Base-by-base conservation (phyloP, 2,888 invertebrate genomes). In the Meiosimyza decipiens region DNA sequence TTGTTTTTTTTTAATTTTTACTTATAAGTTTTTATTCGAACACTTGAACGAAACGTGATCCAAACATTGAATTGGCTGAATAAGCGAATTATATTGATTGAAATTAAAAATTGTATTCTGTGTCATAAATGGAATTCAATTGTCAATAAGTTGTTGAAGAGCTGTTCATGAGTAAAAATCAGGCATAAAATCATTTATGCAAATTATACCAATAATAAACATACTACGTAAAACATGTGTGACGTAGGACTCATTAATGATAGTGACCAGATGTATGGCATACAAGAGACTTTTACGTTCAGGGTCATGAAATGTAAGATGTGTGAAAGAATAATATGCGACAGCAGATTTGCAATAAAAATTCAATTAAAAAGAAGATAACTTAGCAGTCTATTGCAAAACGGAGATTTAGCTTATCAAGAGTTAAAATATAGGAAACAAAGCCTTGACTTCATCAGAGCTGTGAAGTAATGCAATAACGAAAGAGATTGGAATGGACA, bases 31-130 rank as follows among this genome's bases (percentile, higher is more conserved):
- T 40, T 40, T 40, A 40, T 16, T 60, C 15, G 12, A 59, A 59
- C 68, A 59, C 59, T 59, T 15, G 50, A 12, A 5, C 3, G 59
- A 50, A 67, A 68, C 68, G 68, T 68, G 68, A 50, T 68, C 28
- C 57, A 22, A 55, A 59, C 40, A 9, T 40, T 40, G 9, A 40
- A 40, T 6, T 40, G 40, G 68, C 22, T 57, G 57, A 59, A 68
- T 22, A 28, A 49, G 50, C 68, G 28, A 57, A 47, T 40, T 50
- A 59, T 49, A 59, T 49, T 49, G 49, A 67, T 57, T 57, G 57
- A 28, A 49, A n/a, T 40, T 40, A 40, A 40, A 40, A 40, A 9
- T 55, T 22, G n/a, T 7, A 28, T 50, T 47, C 11, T 15, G 28
- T 47, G 13, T 49, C 50, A n/a, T 59, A 28, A 59, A 59, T 22